Evolutionary conservation across 64 coral and sea anemone genomes (phyloP).

Genomic region (Dendrophyllia cribrosa): DNA sequence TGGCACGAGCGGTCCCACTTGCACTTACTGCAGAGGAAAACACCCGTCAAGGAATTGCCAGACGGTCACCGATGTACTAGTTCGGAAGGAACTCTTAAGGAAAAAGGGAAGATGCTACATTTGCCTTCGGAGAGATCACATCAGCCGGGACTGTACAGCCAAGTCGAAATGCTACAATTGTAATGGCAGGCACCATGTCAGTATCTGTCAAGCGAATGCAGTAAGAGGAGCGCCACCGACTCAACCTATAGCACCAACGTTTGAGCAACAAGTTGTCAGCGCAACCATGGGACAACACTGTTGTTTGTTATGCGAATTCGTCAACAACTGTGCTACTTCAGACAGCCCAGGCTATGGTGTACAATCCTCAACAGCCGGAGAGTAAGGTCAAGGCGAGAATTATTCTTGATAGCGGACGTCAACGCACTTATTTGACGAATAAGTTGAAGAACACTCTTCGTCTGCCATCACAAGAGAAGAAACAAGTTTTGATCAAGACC

Average conservation of each 20-base stretch:
- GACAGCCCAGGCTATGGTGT: neutral
- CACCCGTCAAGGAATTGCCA: neutral
- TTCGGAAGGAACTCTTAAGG: neutral
- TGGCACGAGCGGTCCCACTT: neutral
- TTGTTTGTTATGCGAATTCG: too few species aligned
- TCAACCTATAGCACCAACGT: neutral
- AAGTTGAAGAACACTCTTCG: constrained; percentile 3
- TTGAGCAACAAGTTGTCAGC: too few species aligned
- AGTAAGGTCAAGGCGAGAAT: neutral
- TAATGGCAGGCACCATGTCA: constrained; percentile 15
- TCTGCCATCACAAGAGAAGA: constrained; percentile 4
- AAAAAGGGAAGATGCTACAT: constrained; percentile 37
- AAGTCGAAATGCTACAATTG: neutral
- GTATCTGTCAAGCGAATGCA: neutral
- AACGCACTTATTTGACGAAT: constrained; percentile 11
- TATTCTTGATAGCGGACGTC: constrained; percentile 15
- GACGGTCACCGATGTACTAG: neutral
- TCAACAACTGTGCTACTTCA: too few species aligned
- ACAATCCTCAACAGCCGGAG: constrained; percentile 2
- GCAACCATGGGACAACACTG: too few species aligned
- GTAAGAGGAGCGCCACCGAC: neutral
- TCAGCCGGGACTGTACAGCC: neutral
- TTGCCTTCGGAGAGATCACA: constrained; percentile 19
- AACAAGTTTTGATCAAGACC: constrained; percentile 18
- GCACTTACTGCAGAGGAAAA: constrained; percentile 10